These are phyloP conservation scores for Sardina pilchardus DNA, from an alignment of 2,113 vertebrate genomes.

Conservation along the genomic window DNA sequence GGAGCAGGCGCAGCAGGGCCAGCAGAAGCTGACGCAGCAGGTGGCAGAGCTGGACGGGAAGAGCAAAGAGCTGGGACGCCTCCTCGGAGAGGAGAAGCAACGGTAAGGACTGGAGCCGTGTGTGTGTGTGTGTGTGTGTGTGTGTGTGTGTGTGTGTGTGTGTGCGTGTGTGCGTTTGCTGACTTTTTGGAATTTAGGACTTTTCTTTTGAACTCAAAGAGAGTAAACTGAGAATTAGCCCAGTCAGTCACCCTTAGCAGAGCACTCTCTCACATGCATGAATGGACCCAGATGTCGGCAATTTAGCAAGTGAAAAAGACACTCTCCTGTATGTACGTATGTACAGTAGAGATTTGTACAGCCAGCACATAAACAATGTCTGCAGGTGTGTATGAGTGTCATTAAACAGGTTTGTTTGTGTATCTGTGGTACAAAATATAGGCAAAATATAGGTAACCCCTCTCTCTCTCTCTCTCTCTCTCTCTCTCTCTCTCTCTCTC, in stretches of 20 bases:
- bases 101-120: conserved; percentile 68
- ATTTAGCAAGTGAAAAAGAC: neutral
- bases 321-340: neutral
- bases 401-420: neutral
- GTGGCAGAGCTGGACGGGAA: conserved; percentile 74
- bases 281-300: neutral
- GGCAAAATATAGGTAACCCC: neutral
- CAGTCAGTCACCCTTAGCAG: neutral
- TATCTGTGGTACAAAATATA: too few relatives aligned
- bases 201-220: neutral
- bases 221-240: neutral
- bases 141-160: neutral
- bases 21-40: conserved; percentile 78
- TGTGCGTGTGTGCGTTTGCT: neutral
- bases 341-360: neutral
- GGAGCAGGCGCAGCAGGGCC: conserved; percentile 80
- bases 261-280: neutral
- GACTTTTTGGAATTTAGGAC: neutral
- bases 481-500: neutral
- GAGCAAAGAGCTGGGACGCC: conserved; percentile 77
- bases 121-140: neutral
- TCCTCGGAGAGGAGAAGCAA: conserved; percentile 81
- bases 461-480: neutral
- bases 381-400: neutral
- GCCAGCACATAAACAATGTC: neutral